A percentile compares a stretch with the other conserved stretches of the same genome.
Evolutionary conservation across 2,888 invertebrate genomes (phyloP).

Genomic region (Stenoptilia bipunctidactyla): DNA sequence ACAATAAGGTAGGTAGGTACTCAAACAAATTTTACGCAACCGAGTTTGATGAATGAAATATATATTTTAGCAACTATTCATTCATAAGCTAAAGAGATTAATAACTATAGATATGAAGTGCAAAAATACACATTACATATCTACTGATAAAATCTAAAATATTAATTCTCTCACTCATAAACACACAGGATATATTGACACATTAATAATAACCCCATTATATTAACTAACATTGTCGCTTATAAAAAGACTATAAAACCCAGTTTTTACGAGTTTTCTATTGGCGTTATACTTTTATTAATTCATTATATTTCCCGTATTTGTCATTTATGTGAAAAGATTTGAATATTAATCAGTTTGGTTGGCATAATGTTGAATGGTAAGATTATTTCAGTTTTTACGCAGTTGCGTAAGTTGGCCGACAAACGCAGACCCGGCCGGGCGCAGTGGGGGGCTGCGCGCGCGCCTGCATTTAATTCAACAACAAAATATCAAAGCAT

Average conservation of each 20-base stretch:
- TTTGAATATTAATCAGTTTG: constrained; percentile 33
- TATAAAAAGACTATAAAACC: not conserved
- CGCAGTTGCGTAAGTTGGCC: constrained; percentile 23
- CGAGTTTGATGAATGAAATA: no score
- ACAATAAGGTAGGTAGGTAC: no score
- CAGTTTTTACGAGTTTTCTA: not conserved
- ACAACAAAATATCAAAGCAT: constrained; percentile 43
- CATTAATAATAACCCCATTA: no score
- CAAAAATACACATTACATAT: no score
- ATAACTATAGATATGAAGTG: no score
- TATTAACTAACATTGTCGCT: not conserved
- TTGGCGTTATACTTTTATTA: not conserved
- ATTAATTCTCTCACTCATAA: no score
- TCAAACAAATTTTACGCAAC: no score
- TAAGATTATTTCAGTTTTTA: constrained; percentile 53
- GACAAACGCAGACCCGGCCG: constrained; percentile 27
- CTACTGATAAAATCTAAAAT: no score
- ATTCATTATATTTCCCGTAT: constrained; percentile 11
- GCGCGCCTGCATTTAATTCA: constrained; percentile 39
- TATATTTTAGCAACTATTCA: no score
- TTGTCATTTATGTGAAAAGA: constrained; percentile 17
- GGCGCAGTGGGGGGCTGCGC: constrained; percentile 39
- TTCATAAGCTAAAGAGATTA: no score
- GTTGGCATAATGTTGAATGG: constrained; percentile 35
- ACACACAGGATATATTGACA: no score